Base-by-base conservation (phyloP, 1,140 invertebrate species). In the Hormaphis cornu region DNA sequence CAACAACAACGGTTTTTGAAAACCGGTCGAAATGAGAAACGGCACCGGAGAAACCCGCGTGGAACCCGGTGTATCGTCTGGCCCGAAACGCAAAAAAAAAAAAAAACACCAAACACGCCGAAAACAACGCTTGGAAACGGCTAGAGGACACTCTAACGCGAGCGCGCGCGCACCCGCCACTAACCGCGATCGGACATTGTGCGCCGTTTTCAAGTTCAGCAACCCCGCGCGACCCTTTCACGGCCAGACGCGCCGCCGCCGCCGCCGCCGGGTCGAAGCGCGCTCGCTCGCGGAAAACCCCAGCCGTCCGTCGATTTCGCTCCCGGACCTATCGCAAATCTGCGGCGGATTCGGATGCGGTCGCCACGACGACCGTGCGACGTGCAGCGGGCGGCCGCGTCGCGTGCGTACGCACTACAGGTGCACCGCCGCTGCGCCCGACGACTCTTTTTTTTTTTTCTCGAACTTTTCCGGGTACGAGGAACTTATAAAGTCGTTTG, bases 221-320 rank as follows among this genome's bases (percentile, higher is more conserved):
- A 66, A 66, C 61, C 61, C 42, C 44, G 42, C 24, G 30, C 61
- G 50, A 66, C 61, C 61, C 61, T 66, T 66, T 66, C 61, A 66
- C 61, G 61, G 61, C 61, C 61, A 66, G 61, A 66, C 61, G 61
- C 61, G 40, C 40, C 30, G 20, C 52, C 37, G 14, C 40, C 28
- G 48, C 59, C 59, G 59, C 59, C 42, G 59, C 48, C 44, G 42
- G 59, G 24, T 66, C 42, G 59, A 66, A 66, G 59, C 48, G 48
- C 42, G 42, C 5, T 18, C 42, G 59, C 42, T 66, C 42, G 59
- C n/a, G 28, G n/a, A 56, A 16, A n/a, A n/a, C n/a, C n/a, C n/a
- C n/a, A n/a, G n/a, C n/a, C n/a, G n/a, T n/a, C n/a, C 59, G 48
- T 46, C 24, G 59, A 33, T 48, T 48, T 66, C 26, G 18, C 44